Conservation (phyloP, 2,113 vertebrate genomes). For the Prunella fulvescens region DNA sequence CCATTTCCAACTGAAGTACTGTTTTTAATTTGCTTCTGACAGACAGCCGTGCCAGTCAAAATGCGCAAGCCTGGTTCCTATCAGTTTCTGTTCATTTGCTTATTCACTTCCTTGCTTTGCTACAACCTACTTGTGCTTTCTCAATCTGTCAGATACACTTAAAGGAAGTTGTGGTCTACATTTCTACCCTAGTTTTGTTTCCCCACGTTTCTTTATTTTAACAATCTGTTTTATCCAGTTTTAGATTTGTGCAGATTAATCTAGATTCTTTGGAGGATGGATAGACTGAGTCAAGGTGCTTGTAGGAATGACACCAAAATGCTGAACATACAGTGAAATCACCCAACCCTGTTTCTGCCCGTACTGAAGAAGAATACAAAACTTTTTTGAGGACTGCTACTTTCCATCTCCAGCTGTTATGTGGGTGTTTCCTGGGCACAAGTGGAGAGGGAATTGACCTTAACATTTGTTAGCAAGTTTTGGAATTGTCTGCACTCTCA, state of each 20-base stretch:
- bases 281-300: not conserved
- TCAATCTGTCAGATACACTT: not conserved
- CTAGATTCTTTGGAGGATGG: not conserved
- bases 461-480: slow-evolving; percentile 27
- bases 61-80: not conserved
- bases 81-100: slow-evolving; percentile 26
- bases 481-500: not conserved
- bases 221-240: not conserved
- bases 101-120: slow-evolving; percentile 5
- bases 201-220: not conserved
- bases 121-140: slow-evolving; percentile 1
- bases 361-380: not conserved
- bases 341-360: not conserved
- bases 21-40: slow-evolving; percentile 11
- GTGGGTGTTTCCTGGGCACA: not conserved
- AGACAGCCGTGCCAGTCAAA: slow-evolving; percentile 10
- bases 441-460: not conserved
- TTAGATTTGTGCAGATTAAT: not conserved
- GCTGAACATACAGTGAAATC: not conserved
- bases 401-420: not conserved
- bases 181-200: not conserved
- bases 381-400: not conserved
- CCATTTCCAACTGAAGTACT: slow-evolving; percentile 19
- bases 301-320: not conserved
- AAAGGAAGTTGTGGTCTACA: not conserved